phyloP scores from a whole-genome alignment of 1,140 invertebrate species.

The Orchestia grillus region DNA sequence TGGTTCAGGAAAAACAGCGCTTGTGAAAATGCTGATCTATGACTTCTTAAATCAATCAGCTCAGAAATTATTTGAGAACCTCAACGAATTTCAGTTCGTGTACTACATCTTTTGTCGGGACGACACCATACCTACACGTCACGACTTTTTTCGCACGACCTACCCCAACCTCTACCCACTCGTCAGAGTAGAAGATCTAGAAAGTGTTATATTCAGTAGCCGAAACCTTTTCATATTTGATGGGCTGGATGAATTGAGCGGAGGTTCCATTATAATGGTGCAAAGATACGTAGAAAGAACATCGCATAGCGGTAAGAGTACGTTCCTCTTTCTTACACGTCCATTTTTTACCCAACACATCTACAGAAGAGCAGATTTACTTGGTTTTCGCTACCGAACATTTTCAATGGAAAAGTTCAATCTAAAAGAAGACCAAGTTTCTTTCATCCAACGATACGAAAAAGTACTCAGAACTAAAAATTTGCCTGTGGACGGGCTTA shows the following conservation, averaged over 20 bases:
- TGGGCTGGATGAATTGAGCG: conserved; percentile 2
- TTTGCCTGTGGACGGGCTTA: background rate
- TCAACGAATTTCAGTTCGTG: background rate
- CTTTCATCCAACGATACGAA: background rate
- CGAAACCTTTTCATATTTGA: conserved; percentile 26
- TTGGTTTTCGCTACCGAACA: conserved; percentile 31
- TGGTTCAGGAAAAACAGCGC: conserved; percentile 24
- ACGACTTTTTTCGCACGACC: background rate
- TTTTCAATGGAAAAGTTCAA: conserved; percentile 16
- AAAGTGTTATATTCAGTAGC: background rate
- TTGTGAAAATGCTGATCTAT: conserved; percentile 3
- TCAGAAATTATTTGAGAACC: background rate
- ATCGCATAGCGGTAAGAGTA: background rate
- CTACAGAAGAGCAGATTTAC: conserved; percentile 29
- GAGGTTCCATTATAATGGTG: background rate
- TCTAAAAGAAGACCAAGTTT: background rate
- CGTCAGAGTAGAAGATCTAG: conserved; percentile 3
- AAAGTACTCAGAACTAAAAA: background rate
- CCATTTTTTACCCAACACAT: background rate
- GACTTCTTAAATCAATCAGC: background rate
- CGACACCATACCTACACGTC: background rate
- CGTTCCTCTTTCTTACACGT: background rate
- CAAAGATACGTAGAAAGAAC: background rate
- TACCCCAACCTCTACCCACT: background rate
- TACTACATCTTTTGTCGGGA: conserved; percentile 1